These are phyloP conservation scores for Rousettus leschenaultii DNA, from an alignment of 2,113 vertebrate genomes.

Conservation along the genomic window DNA sequence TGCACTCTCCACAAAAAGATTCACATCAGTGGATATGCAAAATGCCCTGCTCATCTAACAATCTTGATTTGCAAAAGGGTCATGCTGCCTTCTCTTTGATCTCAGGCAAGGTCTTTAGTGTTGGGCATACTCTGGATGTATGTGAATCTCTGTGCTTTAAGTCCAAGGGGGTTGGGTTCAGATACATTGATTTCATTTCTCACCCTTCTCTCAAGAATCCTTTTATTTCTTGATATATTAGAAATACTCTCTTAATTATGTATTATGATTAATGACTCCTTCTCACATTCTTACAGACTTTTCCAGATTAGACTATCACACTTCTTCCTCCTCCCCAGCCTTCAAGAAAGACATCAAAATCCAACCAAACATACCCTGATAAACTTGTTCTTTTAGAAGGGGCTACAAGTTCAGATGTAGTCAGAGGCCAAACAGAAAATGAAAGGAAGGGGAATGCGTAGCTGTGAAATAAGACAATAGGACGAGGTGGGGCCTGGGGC, in stretches of 20 bases:
- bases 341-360: slow-evolving; percentile 4
- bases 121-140: not conserved
- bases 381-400: not conserved
- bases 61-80: not conserved
- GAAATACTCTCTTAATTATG: not conserved
- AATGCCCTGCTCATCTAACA: not conserved
- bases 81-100: not conserved
- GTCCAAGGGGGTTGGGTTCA: not conserved
- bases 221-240: slow-evolving; percentile 24
- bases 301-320: not conserved
- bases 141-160: not conserved
- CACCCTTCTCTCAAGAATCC: not conserved
- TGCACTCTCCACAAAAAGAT: not conserved
- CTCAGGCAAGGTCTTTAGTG: not conserved
- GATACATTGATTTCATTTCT: not conserved
- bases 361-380: not conserved
- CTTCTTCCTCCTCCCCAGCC: not conserved
- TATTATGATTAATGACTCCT: not conserved
- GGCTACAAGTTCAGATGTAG: not conserved
- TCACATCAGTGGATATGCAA: not conserved
- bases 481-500: not conserved
- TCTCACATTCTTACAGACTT: not conserved
- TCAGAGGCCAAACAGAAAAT: not conserved
- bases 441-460: not conserved
- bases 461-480: not conserved